Evolutionary conservation across 2,113 vertebrate genomes (phyloP).

Genomic region (Cyanoramphus novaezelandiae): DNA sequence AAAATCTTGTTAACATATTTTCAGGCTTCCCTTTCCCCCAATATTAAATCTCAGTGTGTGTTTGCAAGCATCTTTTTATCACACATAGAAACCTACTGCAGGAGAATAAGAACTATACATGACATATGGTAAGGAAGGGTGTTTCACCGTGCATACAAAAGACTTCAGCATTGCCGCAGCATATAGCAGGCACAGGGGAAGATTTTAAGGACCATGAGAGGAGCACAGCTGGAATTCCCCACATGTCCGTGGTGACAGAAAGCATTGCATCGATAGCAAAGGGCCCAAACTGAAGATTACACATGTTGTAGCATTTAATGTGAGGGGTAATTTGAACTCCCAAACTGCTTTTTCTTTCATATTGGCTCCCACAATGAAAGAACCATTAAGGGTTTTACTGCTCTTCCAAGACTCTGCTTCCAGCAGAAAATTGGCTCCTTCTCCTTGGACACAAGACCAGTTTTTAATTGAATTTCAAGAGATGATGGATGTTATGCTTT

Average conservation of each 20-base stretch:
- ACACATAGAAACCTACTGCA: neutral
- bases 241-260: neutral
- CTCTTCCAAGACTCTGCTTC: constrained; percentile 72
- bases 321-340: constrained; percentile 57
- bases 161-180: neutral
- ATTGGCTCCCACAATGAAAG: constrained; percentile 75
- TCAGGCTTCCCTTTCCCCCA: constrained; percentile 66
- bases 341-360: constrained; percentile 60
- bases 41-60: constrained; percentile 54
- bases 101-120: neutral
- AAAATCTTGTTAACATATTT: constrained; percentile 76
- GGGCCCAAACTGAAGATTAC: neutral
- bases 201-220: neutral
- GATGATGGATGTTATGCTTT: constrained; percentile 79
- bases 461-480: constrained; percentile 82
- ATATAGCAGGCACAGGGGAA: neutral
- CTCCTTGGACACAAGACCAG: constrained; percentile 69
- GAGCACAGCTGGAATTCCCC: neutral
- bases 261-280: constrained; percentile 53
- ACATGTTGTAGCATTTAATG: constrained; percentile 59
- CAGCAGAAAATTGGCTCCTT: constrained; percentile 73
- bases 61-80: constrained; percentile 60
- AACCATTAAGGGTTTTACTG: constrained; percentile 73
- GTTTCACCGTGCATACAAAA: neutral
- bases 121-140: neutral